Evolutionary conservation across 2,797 vertebrate genomes (phyloP).

Genomic region (Microhierax caerulescens): DNA sequence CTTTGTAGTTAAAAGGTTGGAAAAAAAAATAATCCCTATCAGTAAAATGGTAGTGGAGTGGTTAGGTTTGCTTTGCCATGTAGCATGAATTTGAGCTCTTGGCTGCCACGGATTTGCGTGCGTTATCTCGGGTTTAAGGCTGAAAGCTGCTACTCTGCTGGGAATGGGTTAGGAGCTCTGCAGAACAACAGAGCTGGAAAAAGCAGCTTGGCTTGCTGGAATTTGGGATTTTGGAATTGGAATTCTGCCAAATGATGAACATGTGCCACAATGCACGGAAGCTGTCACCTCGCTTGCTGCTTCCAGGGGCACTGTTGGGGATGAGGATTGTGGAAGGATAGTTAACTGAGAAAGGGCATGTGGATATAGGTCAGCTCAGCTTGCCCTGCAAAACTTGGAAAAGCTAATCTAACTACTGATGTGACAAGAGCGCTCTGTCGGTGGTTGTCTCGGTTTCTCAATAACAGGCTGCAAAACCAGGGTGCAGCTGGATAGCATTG

Average conservation of each 20-base stretch:
- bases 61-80: background rate
- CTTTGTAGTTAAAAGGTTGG: background rate
- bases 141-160: background rate
- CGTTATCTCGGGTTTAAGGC: background rate
- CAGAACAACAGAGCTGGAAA: background rate
- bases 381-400: no score
- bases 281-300: background rate
- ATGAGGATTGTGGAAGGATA: no score
- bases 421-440: no score
- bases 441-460: no score
- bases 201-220: background rate
- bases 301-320: background rate
- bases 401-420: no score
- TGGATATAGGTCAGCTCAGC: no score
- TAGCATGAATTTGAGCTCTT: background rate
- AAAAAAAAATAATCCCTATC: background rate
- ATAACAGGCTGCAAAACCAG: no score
- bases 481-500: no score
- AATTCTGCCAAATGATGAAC: background rate
- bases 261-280: fast-evolving
- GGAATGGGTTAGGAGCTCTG: background rate
- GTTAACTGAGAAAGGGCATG: no score
- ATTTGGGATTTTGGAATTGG: background rate
- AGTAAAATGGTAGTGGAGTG: background rate
- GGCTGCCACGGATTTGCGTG: background rate